Evolutionary conservation across 2,888 invertebrate genomes (phyloP), one percentile per base, ranked within the genome.

Genomic region (Yponomeuta cagnagella): DNA sequence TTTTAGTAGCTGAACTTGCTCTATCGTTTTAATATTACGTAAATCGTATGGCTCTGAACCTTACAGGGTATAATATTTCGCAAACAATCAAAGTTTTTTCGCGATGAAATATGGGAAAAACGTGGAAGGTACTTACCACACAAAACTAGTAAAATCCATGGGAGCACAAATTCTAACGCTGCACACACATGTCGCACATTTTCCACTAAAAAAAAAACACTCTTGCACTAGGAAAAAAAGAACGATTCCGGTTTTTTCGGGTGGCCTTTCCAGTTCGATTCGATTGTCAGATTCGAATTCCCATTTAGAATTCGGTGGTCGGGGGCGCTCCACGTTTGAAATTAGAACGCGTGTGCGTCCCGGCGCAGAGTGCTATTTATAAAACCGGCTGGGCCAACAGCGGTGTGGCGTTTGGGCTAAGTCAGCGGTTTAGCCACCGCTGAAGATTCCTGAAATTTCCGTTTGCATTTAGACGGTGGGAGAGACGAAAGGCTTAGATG

Each of bases 211-310:
- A 67, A 67, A 64, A 64, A 58, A 58, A 58, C 15, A 58, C 52
- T 8, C 33, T 58, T 58, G 15, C 52, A 58, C 52, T 58, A 15
- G 4, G 5, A 58, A 58, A 58, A 58, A 58, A 15, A 58, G 15
- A 58, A 58, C 52, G 15, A 15, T 15, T 58, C 12, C 4, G 3
- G 2, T 58, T 67, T 43, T 67, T 37, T 30, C 72, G 65, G 77
- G 81, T 83, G 87, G 85, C 90, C 90, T 88, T 87, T 87, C 90
- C 89, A 88, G 88, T 90, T 87, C 88, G 77, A 79, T 76, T 78
- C 75, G 75, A 79, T 81, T 81, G 79, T 80, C 79, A 77, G 75
- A 77, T 78, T 78, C 77, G 77, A 74, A 78, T 78, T 78, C 77
- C 72, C 63, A 63, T 63, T 31, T 69, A 69, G 31, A 71, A 80